Percentiles rank a stretch among this genome's conserved stretches.
phyloP scores from a whole-genome alignment of 2,888 invertebrate species.

The Sisyra nigra region DNA sequence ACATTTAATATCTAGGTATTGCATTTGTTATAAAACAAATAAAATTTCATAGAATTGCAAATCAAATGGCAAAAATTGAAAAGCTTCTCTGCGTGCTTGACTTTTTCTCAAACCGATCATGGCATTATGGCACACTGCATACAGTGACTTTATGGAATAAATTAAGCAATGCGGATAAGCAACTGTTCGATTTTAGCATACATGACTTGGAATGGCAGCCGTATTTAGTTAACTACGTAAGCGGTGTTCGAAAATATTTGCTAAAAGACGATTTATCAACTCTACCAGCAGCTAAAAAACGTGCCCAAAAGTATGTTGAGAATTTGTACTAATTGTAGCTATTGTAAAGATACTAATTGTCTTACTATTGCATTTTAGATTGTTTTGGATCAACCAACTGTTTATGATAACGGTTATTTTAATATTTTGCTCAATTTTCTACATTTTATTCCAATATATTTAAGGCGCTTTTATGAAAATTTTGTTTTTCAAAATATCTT shows the following conservation, averaged over 20 bases:
- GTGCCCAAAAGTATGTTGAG: conserved; percentile 31
- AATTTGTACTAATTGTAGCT: too few relatives aligned
- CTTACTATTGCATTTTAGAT: too few relatives aligned
- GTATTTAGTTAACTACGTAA: conserved; percentile 34
- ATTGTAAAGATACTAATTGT: too few relatives aligned
- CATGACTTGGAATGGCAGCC: conserved; percentile 33
- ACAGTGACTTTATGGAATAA: not conserved
- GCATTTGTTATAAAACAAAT: not conserved
- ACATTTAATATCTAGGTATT: not conserved
- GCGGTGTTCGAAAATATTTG: conserved; percentile 46
- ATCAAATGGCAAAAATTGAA: not conserved
- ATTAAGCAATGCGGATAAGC: conserved; percentile 22
- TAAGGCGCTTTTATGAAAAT: too few relatives aligned
- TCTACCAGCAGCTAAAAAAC: conserved; percentile 33
- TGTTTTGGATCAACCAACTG: too few relatives aligned
- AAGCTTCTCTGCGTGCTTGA: not conserved
- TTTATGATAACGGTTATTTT: too few relatives aligned
- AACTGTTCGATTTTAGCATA: conserved; percentile 42
- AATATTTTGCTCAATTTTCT: too few relatives aligned
- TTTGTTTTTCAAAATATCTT: too few relatives aligned
- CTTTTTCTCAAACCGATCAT: not conserved
- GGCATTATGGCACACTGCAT: not conserved
- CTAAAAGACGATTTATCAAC: conserved; percentile 47
- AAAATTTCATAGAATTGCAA: not conserved
- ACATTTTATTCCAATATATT: too few relatives aligned